Conservation (phyloP, 2,113 vertebrate species). For the Barbus barbus region DNA sequence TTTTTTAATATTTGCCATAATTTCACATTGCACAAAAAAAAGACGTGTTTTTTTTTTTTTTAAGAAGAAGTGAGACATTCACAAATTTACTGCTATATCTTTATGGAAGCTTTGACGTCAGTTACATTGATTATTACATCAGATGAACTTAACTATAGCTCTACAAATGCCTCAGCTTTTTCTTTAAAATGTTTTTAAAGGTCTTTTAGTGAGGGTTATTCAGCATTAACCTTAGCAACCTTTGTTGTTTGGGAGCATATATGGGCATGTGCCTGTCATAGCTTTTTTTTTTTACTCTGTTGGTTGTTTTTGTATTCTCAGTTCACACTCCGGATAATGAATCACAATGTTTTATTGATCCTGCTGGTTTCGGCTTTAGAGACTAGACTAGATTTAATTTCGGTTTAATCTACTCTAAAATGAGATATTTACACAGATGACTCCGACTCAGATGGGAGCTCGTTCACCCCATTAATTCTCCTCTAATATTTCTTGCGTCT, state of each 20-base stretch:
- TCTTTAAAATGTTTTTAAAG: not conserved
- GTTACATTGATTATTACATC: not conserved
- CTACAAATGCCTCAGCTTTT: conserved; percentile 2
- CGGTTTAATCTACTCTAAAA: conserved; percentile 55
- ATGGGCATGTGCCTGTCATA: not conserved
- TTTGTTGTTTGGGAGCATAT: not conserved
- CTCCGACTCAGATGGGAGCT: conserved; percentile 22
- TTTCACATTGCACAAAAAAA: too few species aligned
- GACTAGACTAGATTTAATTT: conserved; percentile 50
- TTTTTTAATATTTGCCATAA: too few species aligned
- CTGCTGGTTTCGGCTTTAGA: conserved; percentile 24
- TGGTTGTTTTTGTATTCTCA: conserved; percentile 13
- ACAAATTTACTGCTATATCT: not conserved
- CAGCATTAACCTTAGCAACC: not conserved
- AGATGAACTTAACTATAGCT: not conserved
- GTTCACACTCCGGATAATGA: conserved; percentile 18
- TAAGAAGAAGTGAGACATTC: not conserved
- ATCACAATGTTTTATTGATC: conserved; percentile 44
- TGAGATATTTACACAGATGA: conserved; percentile 47
- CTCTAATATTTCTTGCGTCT: conserved; percentile 23
- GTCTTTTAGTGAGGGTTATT: not conserved
- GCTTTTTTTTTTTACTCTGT: not conserved
- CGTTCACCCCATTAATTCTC: conserved; percentile 38
- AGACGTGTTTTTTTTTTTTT: not conserved
- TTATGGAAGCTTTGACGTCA: not conserved